Evolutionary conservation across 2,888 invertebrate species (phyloP).

Genomic region (Nomada lathburiana): DNA sequence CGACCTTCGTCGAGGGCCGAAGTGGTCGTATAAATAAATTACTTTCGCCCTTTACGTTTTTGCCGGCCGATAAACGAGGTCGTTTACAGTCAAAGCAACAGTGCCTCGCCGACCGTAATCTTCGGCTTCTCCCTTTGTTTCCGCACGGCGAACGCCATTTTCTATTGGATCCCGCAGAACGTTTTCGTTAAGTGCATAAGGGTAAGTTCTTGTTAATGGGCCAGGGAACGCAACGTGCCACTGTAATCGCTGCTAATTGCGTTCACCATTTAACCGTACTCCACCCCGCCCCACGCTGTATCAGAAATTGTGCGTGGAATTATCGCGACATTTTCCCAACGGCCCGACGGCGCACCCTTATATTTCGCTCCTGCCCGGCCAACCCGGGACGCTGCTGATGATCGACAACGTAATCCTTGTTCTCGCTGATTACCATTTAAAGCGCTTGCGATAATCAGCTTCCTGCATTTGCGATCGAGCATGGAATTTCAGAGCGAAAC

Average conservation of each 20-base stretch:
- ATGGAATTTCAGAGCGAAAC: background rate
- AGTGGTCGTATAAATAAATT: slow-evolving; percentile 65
- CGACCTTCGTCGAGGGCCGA: slow-evolving; percentile 17
- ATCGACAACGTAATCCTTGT: slow-evolving; percentile 6
- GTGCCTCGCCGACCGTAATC: slow-evolving; percentile 33
- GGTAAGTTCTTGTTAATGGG: slow-evolving; percentile 35
- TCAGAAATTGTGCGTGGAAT: slow-evolving; percentile 15
- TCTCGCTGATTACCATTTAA: background rate
- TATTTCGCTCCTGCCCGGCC: background rate
- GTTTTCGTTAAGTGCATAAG: slow-evolving; percentile 26
- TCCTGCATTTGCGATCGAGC: background rate
- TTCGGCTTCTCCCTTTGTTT: slow-evolving; percentile 21
- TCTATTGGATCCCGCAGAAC: slow-evolving; percentile 16
- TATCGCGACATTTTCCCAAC: slow-evolving; percentile 17
- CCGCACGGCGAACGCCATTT: slow-evolving; percentile 5
- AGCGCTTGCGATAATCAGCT: background rate
- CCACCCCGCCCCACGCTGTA: background rate
- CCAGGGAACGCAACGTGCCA: slow-evolving; percentile 24
- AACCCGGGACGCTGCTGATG: background rate
- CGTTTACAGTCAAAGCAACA: slow-evolving; percentile 42
- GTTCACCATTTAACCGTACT: slow-evolving; percentile 6
- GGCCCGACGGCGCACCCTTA: background rate
- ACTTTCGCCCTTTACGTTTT: slow-evolving; percentile 55
- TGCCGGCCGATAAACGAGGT: slow-evolving; percentile 44
- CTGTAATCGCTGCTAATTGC: slow-evolving; percentile 37